These are phyloP conservation scores for Peromyscus leucopus DNA, from an alignment of 2,113 vertebrate species.

Conservation along the genomic window DNA sequence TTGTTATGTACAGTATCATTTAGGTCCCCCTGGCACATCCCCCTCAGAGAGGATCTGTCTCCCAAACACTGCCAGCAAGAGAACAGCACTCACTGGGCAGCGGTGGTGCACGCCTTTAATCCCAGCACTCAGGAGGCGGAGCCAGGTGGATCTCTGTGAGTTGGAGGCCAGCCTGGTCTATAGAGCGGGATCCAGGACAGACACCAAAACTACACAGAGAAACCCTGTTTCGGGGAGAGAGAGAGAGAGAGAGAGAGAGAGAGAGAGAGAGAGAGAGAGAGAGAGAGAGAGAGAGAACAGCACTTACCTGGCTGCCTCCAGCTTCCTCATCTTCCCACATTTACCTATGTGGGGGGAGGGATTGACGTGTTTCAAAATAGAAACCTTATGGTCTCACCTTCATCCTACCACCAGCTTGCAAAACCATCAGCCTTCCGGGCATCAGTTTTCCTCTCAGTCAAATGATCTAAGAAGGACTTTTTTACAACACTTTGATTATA, in stretches of 20 bases:
- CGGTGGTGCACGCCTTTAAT: too few relatives aligned
- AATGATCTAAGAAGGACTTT: not conserved
- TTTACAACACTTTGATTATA: not conserved
- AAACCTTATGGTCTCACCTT: not conserved
- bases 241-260: too few relatives aligned
- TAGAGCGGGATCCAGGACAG: too few relatives aligned
- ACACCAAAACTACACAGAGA: too few relatives aligned
- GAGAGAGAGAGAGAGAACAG: not conserved
- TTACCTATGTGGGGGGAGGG: not conserved
- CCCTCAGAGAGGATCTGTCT: not conserved
- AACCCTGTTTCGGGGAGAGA: too few relatives aligned
- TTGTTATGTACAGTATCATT: not conserved
- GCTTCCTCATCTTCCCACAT: not conserved
- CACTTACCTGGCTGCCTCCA: not conserved
- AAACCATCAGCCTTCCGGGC: not conserved
- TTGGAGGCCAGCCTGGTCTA: too few relatives aligned
- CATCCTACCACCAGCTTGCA: not conserved
- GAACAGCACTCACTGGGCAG: not conserved
- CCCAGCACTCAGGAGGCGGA: too few relatives aligned
- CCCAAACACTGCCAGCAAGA: not conserved
- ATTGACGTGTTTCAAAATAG: not conserved
- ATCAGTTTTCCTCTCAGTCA: constrained; percentile 36
- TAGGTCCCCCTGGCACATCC: not conserved
- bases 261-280: too few relatives aligned
- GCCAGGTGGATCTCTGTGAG: too few relatives aligned